Evolutionary conservation across 2,797 vertebrate genomes (phyloP), one percentile per base, ranked within the genome.

Genomic region (Aphelocoma californica): DNA sequence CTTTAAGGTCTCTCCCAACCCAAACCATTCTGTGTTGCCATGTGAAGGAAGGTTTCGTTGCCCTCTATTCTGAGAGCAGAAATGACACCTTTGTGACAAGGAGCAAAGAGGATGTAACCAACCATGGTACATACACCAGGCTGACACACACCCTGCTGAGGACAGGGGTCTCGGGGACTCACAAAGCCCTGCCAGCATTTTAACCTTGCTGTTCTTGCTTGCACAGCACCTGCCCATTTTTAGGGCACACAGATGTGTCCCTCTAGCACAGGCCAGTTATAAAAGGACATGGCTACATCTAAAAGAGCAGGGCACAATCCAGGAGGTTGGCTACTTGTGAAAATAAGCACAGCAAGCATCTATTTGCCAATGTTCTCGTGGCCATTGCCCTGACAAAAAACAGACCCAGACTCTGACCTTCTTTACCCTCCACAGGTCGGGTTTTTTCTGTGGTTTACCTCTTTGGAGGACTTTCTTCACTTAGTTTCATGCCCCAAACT

Each of bases 51-150:
- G 10, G 25, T 26, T 74, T 74, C 2, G 1, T 7, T 28, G 11
- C 24, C 34, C 13, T 81, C 34, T 61, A 4, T 57, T 86, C 18
- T 67, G 29, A 38, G 42, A 73, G 54, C 42, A 75, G 70, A 50
- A 92, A 44, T n/a, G 36, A 34, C n/a, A 26, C 6, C 47, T 67
- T 15, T 34, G 51, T 70, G 32, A 40, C 32, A 12, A 42, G 66
- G 23, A 74, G 18, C 48, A 29, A n/a, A 84, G 62, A 81, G 53
- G 34, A 38, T 4, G 5, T 11, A 28, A 47, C 8, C 29, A 78
- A 0, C 10, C 36, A 23, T 2, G 8, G 53, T 2, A 21, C 1
- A 0, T 12, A 34, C 2, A 1, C 18, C 17, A 64, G 40, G n/a
- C 34, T 81, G 74, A 19, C 57, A 57, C 26, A 66, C 47, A 25